Evolutionary conservation across 1,140 invertebrate species (phyloP).

Genomic region (Fopius arisanus): DNA sequence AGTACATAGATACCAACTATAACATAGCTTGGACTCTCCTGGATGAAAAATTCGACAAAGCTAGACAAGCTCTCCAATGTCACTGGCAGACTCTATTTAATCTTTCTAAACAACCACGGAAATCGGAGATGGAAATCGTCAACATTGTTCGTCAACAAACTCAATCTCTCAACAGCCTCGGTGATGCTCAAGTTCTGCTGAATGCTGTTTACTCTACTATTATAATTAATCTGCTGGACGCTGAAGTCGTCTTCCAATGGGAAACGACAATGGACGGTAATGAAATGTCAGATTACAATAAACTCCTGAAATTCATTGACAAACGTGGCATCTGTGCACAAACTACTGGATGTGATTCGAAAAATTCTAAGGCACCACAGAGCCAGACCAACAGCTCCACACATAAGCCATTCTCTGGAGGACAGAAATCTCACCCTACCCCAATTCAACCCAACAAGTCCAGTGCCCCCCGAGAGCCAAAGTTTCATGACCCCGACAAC

Average conservation of each 20-base stretch:
- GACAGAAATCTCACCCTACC: background rate
- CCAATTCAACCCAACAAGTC: background rate
- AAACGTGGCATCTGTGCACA: background rate
- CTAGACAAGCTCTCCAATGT: background rate
- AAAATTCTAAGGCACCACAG: background rate
- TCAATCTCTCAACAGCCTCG: background rate
- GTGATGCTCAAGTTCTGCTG: background rate
- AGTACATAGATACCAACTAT: background rate
- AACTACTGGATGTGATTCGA: background rate
- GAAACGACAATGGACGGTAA: background rate
- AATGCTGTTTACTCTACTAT: background rate
- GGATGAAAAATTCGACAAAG: background rate
- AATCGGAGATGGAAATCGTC: background rate
- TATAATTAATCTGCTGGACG: background rate
- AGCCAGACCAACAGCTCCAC: background rate
- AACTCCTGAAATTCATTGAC: background rate
- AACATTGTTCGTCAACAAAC: background rate
- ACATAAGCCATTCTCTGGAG: background rate
- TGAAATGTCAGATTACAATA: background rate
- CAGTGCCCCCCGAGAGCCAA: background rate
- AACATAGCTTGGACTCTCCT: background rate
- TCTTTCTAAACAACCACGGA: background rate
- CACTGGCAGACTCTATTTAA: background rate
- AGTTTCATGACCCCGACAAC: background rate
- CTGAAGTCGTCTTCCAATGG: background rate